A percentile compares a stretch with the other conserved stretches of the same genome.
phyloP scores from a whole-genome alignment of 2,888 invertebrate genomes.

The Augochlorella aurata region DNA sequence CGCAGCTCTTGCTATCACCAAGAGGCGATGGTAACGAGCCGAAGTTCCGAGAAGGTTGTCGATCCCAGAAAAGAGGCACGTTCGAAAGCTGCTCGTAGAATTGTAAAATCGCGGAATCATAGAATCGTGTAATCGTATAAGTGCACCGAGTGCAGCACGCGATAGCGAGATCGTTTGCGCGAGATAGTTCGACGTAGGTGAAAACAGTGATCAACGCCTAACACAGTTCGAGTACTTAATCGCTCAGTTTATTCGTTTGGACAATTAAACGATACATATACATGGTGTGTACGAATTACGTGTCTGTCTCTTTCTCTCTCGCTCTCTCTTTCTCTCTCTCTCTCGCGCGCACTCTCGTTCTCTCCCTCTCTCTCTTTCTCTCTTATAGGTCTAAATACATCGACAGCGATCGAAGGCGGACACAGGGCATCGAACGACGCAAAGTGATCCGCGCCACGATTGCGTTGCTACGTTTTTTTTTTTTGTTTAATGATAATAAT shows the following conservation, averaged over 20 bases:
- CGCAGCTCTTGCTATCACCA: background rate
- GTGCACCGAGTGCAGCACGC: background rate
- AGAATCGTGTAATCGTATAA: no score
- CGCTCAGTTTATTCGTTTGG: slow-evolving; percentile 73
- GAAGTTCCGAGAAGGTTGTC: slow-evolving; percentile 16
- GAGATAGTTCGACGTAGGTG: background rate
- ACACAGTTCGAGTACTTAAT: slow-evolving; percentile 61
- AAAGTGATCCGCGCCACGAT: slow-evolving; percentile 51
- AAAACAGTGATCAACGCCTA: background rate
- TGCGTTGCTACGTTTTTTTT: slow-evolving; percentile 65
- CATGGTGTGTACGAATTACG: slow-evolving; percentile 78
- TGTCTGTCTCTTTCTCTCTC: slow-evolving; percentile 69
- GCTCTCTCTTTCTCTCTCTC: background rate
- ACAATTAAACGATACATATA: slow-evolving; percentile 81
- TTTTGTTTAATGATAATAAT: slow-evolving; percentile 68
- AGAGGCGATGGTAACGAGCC: background rate
- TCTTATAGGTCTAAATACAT: slow-evolving; percentile 76
- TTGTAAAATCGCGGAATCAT: no score
- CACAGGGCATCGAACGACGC: slow-evolving; percentile 51
- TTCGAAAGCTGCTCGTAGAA: background rate
- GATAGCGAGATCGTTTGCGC: background rate
- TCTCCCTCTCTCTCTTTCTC: slow-evolving; percentile 3
- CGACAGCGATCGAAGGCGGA: slow-evolving; percentile 70
- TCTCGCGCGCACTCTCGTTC: background rate
- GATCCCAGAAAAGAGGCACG: background rate